Evolutionary conservation across 2,888 invertebrate genomes (phyloP), one percentile per base, ranked within the genome.

Genomic region (Terebella lapidaria): DNA sequence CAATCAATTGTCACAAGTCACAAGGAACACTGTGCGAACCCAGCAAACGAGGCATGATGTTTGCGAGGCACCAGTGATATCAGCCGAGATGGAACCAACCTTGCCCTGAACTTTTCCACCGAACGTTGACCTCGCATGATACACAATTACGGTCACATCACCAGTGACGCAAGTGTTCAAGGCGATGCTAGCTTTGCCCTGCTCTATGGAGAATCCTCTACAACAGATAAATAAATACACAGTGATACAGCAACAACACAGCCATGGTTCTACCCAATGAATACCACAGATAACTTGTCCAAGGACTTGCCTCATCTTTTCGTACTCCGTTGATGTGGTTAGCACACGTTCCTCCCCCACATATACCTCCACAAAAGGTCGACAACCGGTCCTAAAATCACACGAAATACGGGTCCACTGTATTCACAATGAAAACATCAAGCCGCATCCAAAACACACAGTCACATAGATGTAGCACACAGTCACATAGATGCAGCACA

Each of bases 281-380:
- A n/a, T n/a, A n/a, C n/a, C n/a, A n/a, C n/a, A n/a, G n/a, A n/a
- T n/a, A n/a, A n/a, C n/a, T n/a, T n/a, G n/a, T n/a, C n/a, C n/a
- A n/a, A n/a, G n/a, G n/a, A n/a, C 26, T 20, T 15, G 81, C 83
- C 88, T 87, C 86, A 96, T 89, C 73, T 88, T 87, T 70, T 95
- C 94, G 77, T 95, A 95, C 64, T 94, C 93, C 74, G 90, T 89
- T 61, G 90, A 83, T 0, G 94, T 94, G 0, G 90, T 89, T 69
- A 88, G 83, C 46, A 92, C 83, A 71, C 91, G 84, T 57, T 81
- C 77, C 69, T 91, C 87, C 74, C 92, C 93, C 74, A 90, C 90
- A 80, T 88, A 94, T 26, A 96, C 86, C 81, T 96, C 95, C 58
- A 93, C 85, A 80, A 90, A 95, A 3, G 95, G 53, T 28, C 53